phyloP scores from a whole-genome alignment of 2,797 vertebrate species.

The Oreortyx pictus region DNA sequence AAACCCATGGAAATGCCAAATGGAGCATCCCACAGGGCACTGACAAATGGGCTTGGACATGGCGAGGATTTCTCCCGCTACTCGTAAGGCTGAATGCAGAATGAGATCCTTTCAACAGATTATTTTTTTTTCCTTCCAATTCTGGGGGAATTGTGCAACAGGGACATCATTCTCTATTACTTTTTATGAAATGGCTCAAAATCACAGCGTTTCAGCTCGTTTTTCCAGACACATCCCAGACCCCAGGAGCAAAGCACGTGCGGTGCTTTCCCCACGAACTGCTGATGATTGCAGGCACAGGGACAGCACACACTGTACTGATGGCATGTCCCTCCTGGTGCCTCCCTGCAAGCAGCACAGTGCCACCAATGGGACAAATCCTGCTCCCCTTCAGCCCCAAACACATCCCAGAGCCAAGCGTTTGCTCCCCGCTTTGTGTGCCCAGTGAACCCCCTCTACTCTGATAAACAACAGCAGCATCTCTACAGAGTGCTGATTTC shows the following conservation, averaged over 20 bases:
- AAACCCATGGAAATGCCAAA: not conserved
- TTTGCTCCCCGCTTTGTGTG: not conserved
- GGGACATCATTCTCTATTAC: conserved; percentile 27
- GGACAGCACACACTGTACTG: not conserved
- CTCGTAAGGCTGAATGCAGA: not conserved
- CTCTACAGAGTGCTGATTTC: not conserved
- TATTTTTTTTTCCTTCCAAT: not conserved
- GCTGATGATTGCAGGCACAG: not conserved
- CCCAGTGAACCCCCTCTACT: not conserved
- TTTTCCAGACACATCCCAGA: not conserved
- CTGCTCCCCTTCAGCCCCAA: rapidly evolving
- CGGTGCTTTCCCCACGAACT: rapidly evolving
- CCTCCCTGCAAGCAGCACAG: rapidly evolving
- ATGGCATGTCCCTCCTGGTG: not conserved
- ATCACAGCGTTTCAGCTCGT: not conserved
- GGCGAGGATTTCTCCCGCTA: not conserved
- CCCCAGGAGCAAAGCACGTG: not conserved
- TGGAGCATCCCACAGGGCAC: rapidly evolving
- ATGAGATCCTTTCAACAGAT: not conserved
- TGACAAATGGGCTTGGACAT: rapidly evolving
- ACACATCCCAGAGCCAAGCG: not conserved
- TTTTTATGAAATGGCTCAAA: conserved; percentile 43
- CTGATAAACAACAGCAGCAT: not conserved
- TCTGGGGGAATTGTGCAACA: not conserved
- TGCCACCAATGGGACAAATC: rapidly evolving